These are phyloP conservation scores for Zaprionus vittiger DNA, from an alignment of 1,140 invertebrate genomes.

Conservation along the genomic window DNA sequence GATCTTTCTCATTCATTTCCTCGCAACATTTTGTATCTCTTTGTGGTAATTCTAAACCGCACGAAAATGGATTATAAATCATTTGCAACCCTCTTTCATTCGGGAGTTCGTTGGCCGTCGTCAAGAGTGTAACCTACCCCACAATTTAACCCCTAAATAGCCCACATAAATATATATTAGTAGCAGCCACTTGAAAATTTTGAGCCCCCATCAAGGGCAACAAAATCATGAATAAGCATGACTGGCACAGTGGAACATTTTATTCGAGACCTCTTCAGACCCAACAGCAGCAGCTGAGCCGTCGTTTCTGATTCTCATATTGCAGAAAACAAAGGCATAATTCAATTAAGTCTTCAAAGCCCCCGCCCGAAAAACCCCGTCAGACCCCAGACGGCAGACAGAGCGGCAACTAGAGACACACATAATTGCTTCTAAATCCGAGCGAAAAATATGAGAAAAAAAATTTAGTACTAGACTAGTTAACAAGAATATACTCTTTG, in stretches of 20 bases:
- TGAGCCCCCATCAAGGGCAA: conserved; percentile 10
- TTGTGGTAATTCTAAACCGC: conserved; percentile 34
- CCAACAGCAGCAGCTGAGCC: not conserved
- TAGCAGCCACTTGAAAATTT: conserved; percentile 47
- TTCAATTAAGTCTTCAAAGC: conserved; percentile 53
- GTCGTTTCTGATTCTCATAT: conserved; percentile 29
- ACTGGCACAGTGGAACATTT: conserved; percentile 49
- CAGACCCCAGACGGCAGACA: conserved; percentile 7
- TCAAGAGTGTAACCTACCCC: conserved; percentile 26
- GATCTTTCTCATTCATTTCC: not conserved
- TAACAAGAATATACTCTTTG: not conserved
- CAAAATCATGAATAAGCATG: conserved; percentile 31
- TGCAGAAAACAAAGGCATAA: conserved; percentile 43
- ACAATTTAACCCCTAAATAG: conserved; percentile 55
- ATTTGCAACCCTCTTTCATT: conserved; percentile 45
- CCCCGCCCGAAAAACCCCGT: not conserved
- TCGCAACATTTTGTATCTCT: conserved; percentile 6
- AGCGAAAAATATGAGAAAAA: not conserved
- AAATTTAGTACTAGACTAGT: not conserved
- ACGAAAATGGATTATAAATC: conserved; percentile 50
- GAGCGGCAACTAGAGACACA: conserved; percentile 7
- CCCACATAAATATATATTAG: conserved; percentile 41
- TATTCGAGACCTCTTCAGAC: conserved; percentile 22
- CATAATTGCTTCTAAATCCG: conserved; percentile 31
- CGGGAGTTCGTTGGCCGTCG: conserved; percentile 3